phyloP scores from a whole-genome alignment of 2,888 invertebrate genomes.

The Aradus depressus region DNA sequence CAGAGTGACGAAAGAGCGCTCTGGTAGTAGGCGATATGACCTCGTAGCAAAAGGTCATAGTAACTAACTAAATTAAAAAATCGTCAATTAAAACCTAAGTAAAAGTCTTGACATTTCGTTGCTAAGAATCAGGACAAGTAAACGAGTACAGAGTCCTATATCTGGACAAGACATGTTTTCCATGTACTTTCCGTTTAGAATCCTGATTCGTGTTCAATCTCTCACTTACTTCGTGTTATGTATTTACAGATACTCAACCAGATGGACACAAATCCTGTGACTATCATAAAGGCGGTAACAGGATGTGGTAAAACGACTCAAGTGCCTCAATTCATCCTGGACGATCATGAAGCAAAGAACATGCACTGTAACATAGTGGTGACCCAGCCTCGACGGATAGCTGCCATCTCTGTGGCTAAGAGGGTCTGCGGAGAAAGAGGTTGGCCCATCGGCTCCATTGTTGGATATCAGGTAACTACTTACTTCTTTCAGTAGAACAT shows the following conservation, averaged over 20 bases:
- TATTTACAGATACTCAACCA: conserved; percentile 50
- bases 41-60: no score
- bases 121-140: no score
- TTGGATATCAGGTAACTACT: conserved; percentile 82
- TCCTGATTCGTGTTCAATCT: no score
- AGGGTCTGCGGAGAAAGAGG: conserved; percentile 72
- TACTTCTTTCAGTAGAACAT: no score
- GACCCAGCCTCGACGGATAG: conserved; percentile 88
- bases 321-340: conserved; percentile 87
- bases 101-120: no score
- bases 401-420: conserved; percentile 78
- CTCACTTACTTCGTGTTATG: background rate
- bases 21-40: no score
- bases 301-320: conserved; percentile 92
- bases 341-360: conserved; percentile 52
- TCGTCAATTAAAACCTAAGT: no score
- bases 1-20: no score
- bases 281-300: conserved; percentile 82
- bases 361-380: conserved; percentile 75
- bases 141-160: no score
- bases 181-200: no score
- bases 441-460: conserved; percentile 70
- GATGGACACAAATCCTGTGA: conserved; percentile 57
- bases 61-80: no score
- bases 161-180: no score